phyloP scores from a whole-genome alignment of 2,797 vertebrate species.

The Parotocinclus haroldoi region DNA sequence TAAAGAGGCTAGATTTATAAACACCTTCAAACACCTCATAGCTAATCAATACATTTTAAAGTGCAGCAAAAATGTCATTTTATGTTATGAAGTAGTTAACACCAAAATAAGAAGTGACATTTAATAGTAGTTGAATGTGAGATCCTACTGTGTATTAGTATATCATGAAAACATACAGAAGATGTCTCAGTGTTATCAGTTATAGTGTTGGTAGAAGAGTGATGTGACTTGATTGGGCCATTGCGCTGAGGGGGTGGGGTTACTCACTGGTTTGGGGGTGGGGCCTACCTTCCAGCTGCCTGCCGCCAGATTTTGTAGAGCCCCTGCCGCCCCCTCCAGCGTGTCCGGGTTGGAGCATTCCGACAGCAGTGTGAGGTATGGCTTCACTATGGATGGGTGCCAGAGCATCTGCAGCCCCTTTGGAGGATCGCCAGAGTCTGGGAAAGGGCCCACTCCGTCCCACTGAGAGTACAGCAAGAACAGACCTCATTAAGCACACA shows the following conservation, averaged over 20 bases:
- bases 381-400: conserved; percentile 90
- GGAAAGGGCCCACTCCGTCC: conserved; percentile 87
- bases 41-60: no score
- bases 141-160: no score
- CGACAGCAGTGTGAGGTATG: conserved; percentile 89
- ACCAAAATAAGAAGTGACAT: no score
- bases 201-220: conserved; percentile 9
- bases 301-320: conserved; percentile 87
- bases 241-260: conserved; percentile 38
- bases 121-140: no score
- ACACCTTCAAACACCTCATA: no score
- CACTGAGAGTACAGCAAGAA: conserved; percentile 67
- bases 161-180: no score
- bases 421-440: conserved; percentile 83
- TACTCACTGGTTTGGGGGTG: conserved; percentile 55
- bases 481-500: conserved; percentile 15
- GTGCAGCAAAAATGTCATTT: no score
- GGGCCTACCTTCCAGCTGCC: conserved; percentile 88
- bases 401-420: conserved; percentile 90
- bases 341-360: conserved; percentile 90
- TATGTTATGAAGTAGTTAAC: no score
- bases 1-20: no score
- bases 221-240: conserved; percentile 25
- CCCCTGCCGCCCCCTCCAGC: conserved; percentile 84
- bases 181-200: no score